Percentiles rank a stretch among this genome's conserved stretches.
phyloP scores from a whole-genome alignment of 2,888 invertebrate genomes.

The Amaurobius ferox region DNA sequence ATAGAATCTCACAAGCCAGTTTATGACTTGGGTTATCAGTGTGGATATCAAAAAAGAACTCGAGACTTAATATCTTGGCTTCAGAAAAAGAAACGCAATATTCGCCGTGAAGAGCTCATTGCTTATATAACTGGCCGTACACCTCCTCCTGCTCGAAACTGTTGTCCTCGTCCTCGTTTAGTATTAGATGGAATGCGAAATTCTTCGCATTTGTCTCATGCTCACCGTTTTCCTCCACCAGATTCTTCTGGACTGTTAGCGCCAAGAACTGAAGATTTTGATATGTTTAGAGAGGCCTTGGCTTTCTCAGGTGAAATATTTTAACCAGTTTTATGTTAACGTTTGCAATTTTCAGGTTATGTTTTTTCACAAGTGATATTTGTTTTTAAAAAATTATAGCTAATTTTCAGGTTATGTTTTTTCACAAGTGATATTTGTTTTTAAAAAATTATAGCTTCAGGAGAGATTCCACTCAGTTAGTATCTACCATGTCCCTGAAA shows the following conservation, averaged over 20 bases:
- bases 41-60: slow-evolving; percentile 85
- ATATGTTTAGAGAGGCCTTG: slow-evolving; percentile 86
- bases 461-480: too few relatives aligned
- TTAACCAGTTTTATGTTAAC: too few relatives aligned
- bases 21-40: slow-evolving; percentile 84
- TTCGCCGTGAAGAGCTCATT: slow-evolving; percentile 86
- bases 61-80: slow-evolving; percentile 87
- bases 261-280: slow-evolving; percentile 80
- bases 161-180: slow-evolving; percentile 53
- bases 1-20: slow-evolving; percentile 84
- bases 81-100: slow-evolving; percentile 82
- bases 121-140: slow-evolving; percentile 84
- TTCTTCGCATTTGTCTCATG: slow-evolving; percentile 42
- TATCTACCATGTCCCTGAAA: too few relatives aligned
- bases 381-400: too few relatives aligned
- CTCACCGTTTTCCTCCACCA: slow-evolving; percentile 33
- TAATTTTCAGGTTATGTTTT: too few relatives aligned
- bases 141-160: slow-evolving; percentile 80
- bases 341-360: too few relatives aligned
- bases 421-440: too few relatives aligned
- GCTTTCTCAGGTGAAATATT: slow-evolving; percentile 80
- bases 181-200: slow-evolving; percentile 59
- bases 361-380: too few relatives aligned
- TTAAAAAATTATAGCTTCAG: too few relatives aligned
- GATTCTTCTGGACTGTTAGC: slow-evolving; percentile 40